A percentile compares a stretch with the other conserved stretches of the same genome.
Conservation (phyloP, 2,113 vertebrate species). For the Lynx canadensis region DNA sequence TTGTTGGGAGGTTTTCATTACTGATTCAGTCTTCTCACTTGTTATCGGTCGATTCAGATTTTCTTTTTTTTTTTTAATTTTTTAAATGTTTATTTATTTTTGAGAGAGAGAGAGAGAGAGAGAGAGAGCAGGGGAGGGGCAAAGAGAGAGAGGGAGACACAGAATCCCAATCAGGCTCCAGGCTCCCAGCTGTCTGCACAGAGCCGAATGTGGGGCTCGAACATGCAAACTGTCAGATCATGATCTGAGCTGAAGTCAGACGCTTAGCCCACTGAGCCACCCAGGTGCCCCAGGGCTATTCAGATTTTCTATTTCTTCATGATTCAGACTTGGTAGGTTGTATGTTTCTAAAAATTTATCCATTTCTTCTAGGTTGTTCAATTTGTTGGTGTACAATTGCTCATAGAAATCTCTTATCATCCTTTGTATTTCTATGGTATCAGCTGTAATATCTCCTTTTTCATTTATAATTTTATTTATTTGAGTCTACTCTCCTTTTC, state of each 20-base stretch:
- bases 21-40: not conserved
- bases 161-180: too few relatives aligned
- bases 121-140: too few relatives aligned
- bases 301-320: not conserved
- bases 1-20: not conserved
- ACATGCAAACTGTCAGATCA: too few relatives aligned
- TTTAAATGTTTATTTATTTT: too few relatives aligned
- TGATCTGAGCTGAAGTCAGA: too few relatives aligned
- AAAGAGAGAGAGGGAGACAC: too few relatives aligned
- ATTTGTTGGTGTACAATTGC: not conserved
- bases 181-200: too few relatives aligned
- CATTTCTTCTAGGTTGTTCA: not conserved
- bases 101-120: too few relatives aligned
- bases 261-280: too few relatives aligned
- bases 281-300: not conserved
- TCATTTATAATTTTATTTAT: not conserved
- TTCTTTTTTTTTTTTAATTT: not conserved
- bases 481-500: not conserved
- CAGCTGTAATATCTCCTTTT: not conserved
- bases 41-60: not conserved
- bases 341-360: not conserved
- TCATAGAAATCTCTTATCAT: not conserved
- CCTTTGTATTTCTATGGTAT: not conserved
- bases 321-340: not conserved
- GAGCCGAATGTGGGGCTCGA: too few relatives aligned